phyloP scores from a whole-genome alignment of 2,888 invertebrate species.

The Drosophila phalerata region DNA sequence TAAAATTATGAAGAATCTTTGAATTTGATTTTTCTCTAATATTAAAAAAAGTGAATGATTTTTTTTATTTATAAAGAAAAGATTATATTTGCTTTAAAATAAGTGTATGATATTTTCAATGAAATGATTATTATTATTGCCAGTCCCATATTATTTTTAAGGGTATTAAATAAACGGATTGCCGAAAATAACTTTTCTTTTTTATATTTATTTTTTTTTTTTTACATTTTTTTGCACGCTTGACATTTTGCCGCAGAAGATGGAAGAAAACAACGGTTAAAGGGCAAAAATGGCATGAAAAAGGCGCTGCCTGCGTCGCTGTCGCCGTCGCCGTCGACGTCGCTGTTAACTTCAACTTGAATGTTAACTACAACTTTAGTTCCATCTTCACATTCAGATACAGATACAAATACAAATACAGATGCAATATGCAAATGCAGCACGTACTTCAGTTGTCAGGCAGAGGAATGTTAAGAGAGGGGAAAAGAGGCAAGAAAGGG shows the following conservation, averaged over 20 bases:
- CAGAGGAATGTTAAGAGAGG: not conserved
- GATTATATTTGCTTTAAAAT: too few relatives aligned
- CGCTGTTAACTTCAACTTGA: slow-evolving; percentile 31
- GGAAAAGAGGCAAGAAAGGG: not conserved
- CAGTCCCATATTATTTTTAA: not conserved
- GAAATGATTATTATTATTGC: too few relatives aligned
- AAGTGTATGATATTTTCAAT: too few relatives aligned
- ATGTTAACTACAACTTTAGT: slow-evolving; percentile 14
- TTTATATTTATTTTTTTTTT: slow-evolving; percentile 10
- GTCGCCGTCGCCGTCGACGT: slow-evolving; percentile 4
- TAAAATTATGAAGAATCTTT: too few relatives aligned
- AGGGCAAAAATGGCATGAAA: slow-evolving; percentile 62
- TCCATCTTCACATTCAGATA: not conserved
- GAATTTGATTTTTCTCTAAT: too few relatives aligned
- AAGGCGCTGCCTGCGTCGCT: slow-evolving; percentile 27
- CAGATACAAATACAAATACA: slow-evolving; percentile 15
- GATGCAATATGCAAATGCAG: slow-evolving; percentile 40
- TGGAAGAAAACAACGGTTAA: slow-evolving; percentile 29
- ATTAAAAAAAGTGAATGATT: too few relatives aligned
- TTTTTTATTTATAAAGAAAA: too few relatives aligned
- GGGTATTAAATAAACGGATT: not conserved
- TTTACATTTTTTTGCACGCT: slow-evolving; percentile 42
- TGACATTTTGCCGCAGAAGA: slow-evolving; percentile 60
- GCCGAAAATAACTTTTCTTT: not conserved
- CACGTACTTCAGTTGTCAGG: slow-evolving; percentile 36